Evolutionary conservation across 2,888 invertebrate species (phyloP).

Genomic region (Siphonodentalium dalli): DNA sequence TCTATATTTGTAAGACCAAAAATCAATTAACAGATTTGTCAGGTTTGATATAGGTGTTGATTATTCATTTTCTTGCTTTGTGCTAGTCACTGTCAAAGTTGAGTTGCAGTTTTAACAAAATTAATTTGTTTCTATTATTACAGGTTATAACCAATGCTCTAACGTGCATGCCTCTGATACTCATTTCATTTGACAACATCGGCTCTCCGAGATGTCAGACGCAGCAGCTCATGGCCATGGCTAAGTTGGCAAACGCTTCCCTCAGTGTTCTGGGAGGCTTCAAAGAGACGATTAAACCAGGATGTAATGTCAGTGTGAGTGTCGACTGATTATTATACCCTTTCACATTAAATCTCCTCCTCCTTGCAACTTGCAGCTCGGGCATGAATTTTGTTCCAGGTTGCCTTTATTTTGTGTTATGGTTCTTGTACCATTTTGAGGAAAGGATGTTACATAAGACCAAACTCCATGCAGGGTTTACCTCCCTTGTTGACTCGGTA

Average conservation of each 20-base stretch:
- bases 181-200: slow-evolving; percentile 55
- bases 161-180: slow-evolving; percentile 54
- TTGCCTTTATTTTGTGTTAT: too few species aligned
- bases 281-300: slow-evolving; percentile 63
- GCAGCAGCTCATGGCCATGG: slow-evolving; percentile 57
- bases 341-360: too few species aligned
- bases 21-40: not conserved
- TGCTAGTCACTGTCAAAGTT: not conserved
- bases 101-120: too few species aligned
- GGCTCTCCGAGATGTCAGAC: slow-evolving; percentile 51
- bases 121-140: not conserved
- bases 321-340: not conserved
- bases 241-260: slow-evolving; percentile 62
- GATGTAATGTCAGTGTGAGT: slow-evolving; percentile 59
- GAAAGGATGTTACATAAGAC: too few species aligned
- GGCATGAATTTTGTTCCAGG: too few species aligned
- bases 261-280: slow-evolving; percentile 64
- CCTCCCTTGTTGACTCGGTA: too few species aligned
- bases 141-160: slow-evolving; percentile 60
- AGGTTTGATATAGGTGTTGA: too few species aligned
- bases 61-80: too few species aligned
- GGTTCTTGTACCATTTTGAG: too few species aligned
- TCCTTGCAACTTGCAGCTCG: too few species aligned
- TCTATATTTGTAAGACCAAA: not conserved
- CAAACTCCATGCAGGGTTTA: too few species aligned